phyloP scores from a whole-genome alignment of 2,113 vertebrate genomes.

The Girardinichthys multiradiatus region DNA sequence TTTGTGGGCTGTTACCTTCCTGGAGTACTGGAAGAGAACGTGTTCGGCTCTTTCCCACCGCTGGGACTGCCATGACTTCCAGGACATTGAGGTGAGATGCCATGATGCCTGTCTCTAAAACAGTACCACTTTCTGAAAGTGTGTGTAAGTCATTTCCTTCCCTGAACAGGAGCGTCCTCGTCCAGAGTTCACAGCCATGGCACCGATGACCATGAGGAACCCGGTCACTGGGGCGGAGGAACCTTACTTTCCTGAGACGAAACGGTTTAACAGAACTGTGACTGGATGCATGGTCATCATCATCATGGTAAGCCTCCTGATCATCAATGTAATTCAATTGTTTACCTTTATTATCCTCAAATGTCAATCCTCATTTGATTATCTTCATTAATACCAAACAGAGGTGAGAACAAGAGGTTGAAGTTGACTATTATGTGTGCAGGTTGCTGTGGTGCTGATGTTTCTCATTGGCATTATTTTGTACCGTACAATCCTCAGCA shows the following conservation, averaged over 20 bases:
- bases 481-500: conserved; percentile 79
- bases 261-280: conserved; percentile 70
- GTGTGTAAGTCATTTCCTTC: not conserved
- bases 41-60: conserved; percentile 78
- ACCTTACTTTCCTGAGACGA: conserved; percentile 78
- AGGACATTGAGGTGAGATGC: conserved; percentile 76
- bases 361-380: too few species aligned
- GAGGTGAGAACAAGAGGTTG: not conserved
- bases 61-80: conserved; percentile 84
- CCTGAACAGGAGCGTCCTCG: conserved; percentile 75
- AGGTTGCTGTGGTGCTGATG: conserved; percentile 76
- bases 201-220: conserved; percentile 81
- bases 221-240: conserved; percentile 83
- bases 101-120: not conserved
- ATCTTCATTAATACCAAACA: not conserved
- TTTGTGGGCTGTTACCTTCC: conserved; percentile 83
- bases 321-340: not conserved
- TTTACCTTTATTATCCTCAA: too few species aligned
- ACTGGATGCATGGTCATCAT: conserved; percentile 82
- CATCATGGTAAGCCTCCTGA: conserved; percentile 77
- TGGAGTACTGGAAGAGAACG: conserved; percentile 85
- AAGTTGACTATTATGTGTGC: conserved; percentile 3
- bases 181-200: conserved; percentile 82
- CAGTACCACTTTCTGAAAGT: not conserved
- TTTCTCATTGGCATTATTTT: conserved; percentile 84